Conservation (phyloP, 1,140 invertebrate genomes). For the Ctenoplectra terminalis region DNA sequence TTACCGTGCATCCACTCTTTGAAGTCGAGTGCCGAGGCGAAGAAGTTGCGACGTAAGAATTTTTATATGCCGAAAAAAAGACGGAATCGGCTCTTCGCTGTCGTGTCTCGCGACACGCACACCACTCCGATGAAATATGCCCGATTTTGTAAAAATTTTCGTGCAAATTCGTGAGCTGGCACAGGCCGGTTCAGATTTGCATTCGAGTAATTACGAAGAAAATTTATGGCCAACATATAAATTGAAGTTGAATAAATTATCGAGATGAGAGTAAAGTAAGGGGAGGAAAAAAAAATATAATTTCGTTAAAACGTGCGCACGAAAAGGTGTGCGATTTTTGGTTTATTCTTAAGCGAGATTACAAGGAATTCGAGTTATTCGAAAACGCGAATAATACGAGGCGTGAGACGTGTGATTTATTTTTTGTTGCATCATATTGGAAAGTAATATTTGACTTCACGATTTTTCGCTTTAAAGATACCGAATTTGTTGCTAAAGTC, state of each 20-base stretch:
- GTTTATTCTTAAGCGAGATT: not conserved
- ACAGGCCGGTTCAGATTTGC: not conserved
- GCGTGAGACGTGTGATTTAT: no score
- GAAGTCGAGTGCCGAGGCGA: conserved; percentile 12
- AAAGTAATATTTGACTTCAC: no score
- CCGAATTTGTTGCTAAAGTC: no score
- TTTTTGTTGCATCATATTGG: no score
- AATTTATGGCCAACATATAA: conserved; percentile 17
- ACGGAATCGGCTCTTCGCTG: not conserved
- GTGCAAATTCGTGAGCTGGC: conserved; percentile 5
- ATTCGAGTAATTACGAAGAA: not conserved
- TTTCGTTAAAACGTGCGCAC: not conserved
- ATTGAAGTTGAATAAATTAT: not conserved
- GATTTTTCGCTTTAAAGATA: no score
- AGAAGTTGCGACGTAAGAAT: conserved; percentile 36
- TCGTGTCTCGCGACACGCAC: not conserved
- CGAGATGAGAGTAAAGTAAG: not conserved
- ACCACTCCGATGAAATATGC: conserved; percentile 14
- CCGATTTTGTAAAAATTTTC: conserved; percentile 38
- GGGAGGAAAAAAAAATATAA: not conserved
- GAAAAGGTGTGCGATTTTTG: not conserved
- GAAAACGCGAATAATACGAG: no score
- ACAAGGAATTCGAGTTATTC: not conserved
- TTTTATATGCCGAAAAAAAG: conserved; percentile 46
- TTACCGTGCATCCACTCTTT: conserved; percentile 33